These are phyloP conservation scores for Illadopsis cleaveri DNA, from an alignment of 2,113 vertebrate species.

Conservation along the genomic window DNA sequence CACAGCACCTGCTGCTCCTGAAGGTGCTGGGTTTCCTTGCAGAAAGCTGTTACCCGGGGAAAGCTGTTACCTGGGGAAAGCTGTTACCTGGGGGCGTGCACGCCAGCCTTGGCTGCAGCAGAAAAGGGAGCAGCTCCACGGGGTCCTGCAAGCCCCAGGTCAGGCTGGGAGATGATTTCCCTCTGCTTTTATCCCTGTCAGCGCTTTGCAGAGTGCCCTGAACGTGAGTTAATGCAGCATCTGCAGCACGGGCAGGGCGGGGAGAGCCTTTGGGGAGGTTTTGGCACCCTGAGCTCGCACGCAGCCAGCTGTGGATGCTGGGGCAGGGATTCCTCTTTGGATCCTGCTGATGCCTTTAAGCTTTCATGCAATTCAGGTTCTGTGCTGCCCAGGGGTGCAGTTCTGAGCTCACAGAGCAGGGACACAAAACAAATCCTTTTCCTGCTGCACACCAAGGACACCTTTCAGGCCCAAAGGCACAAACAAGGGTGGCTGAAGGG, in stretches of 20 bases:
- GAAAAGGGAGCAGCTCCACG: not conserved
- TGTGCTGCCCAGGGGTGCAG: not conserved
- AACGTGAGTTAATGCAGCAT: not conserved
- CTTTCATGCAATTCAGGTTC: not conserved
- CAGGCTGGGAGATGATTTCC: not conserved
- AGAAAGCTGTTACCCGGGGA: not conserved
- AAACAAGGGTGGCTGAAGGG: no score
- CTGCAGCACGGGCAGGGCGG: fast-evolving
- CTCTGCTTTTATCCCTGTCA: not conserved
- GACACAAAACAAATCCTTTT: no score
- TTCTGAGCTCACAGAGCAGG: no score
- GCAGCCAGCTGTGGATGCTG: fast-evolving
- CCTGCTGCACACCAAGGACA: no score
- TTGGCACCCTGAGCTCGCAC: fast-evolving
- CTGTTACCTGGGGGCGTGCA: not conserved
- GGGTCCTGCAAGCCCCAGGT: not conserved
- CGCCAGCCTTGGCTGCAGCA: fast-evolving
- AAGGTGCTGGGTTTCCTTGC: fast-evolving
- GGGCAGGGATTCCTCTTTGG: fast-evolving
- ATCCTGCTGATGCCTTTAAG: no score
- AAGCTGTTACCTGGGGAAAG: no score
- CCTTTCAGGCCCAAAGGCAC: no score
- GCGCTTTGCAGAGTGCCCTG: fast-evolving
- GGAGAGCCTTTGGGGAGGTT: fast-evolving
- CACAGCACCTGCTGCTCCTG: not conserved